Base-by-base conservation (phyloP, 1,140 invertebrate genomes). In the Dendroctonus ponderosae region DNA sequence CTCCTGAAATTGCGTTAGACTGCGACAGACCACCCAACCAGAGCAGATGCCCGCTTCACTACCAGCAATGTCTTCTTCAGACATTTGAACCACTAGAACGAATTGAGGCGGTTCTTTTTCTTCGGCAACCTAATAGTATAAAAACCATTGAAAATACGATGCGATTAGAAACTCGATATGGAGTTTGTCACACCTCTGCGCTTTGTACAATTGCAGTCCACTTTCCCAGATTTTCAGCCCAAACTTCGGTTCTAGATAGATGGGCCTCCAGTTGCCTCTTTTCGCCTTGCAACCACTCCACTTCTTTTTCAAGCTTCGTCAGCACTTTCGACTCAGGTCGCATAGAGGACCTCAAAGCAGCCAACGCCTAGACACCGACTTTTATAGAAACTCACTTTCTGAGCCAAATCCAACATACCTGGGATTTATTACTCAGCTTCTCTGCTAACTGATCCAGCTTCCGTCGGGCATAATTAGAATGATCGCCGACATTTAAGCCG, bases 161-260 rank as follows among this genome's bases (percentile, higher is more conserved):
- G 12, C 6, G 44, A 3, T 11, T 2, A 41, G 1, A 15, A 63
- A n/a, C 41, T 42, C 7, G 9, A 63, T 41, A 54, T 67, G 15
- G 52, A 51, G n/a, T 11, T n/a, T 11, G 37, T 26, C 42, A 46
- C 79, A 92, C 89, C 81, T 93, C 89, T 9, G 90, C 89, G 72
- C 86, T 90, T 76, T 93, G 88, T 6, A 95, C 88, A 52, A 87
- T 85, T 6, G 91, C 91, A 68, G 87, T 85, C 93, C 93, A 96
- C 63, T 85, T 84, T 15, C 93, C 92, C 60, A 94, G 81, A 78
- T 95, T 91, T 70, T 94, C 90, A 3, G 89, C 90, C 93, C 93
- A 96, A 52, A 88, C 86, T 80, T 94, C 91, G 0, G 92, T 94
- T 43, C 92, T 84, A n/a, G 87, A 85, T 40, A 95, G 82, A 80